Conservation (phyloP, 2,113 vertebrate species). For the Euleptes europaea region DNA sequence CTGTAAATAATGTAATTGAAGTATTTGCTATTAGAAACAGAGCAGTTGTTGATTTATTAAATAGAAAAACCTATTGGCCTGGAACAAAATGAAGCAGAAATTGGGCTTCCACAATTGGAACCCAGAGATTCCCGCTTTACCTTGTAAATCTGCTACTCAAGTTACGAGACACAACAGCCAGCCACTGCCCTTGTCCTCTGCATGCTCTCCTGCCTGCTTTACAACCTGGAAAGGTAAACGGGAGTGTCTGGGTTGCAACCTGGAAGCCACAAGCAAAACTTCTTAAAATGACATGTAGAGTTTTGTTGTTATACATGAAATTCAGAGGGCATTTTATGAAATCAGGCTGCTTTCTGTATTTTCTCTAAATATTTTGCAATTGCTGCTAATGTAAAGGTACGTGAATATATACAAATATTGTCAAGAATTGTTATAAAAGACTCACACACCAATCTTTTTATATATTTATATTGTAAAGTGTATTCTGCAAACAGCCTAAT, state of each 20-base stretch:
- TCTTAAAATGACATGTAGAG: background rate
- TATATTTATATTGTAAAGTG: constrained; percentile 64
- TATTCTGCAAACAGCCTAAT: constrained; percentile 56
- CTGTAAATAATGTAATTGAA: background rate
- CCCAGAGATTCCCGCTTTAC: background rate
- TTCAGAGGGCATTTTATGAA: constrained; percentile 8
- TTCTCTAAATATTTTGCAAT: constrained; percentile 19
- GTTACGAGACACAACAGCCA: background rate
- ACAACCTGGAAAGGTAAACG: background rate
- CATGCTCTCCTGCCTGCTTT: background rate
- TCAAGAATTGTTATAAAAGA: constrained; percentile 52
- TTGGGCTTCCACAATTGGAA: background rate
- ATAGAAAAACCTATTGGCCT: constrained; percentile 17
- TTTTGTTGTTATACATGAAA: background rate
- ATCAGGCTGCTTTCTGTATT: constrained; percentile 14
- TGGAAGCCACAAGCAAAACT: background rate
- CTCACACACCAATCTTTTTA: constrained; percentile 25
- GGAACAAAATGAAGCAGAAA: constrained; percentile 8
- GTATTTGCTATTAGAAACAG: background rate
- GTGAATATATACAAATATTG: constrained; percentile 55
- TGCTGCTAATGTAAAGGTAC: constrained; percentile 71
- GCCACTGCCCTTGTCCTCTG: background rate
- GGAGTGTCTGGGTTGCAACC: background rate
- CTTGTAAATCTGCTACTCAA: background rate
- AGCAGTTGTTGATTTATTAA: background rate